Evolutionary conservation across 2,113 vertebrate species (phyloP).

Genomic region (Chlamydotis undulata): DNA sequence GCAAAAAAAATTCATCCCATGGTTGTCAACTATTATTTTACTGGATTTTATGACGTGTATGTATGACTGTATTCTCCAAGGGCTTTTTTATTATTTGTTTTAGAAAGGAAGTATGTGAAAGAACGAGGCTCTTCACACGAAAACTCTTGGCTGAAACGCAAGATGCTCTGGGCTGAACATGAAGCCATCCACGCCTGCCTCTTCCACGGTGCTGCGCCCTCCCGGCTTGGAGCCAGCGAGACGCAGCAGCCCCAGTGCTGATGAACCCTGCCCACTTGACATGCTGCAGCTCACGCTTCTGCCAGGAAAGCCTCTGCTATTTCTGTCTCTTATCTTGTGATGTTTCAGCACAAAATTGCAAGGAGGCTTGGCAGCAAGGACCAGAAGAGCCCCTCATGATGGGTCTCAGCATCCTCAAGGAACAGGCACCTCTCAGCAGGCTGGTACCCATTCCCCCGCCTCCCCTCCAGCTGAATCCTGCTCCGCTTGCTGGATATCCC

Average conservation of each 20-base stretch:
- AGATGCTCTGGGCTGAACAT: not conserved
- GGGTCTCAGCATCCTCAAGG: not conserved
- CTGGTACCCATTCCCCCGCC: not conserved
- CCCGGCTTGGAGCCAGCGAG: fast-evolving
- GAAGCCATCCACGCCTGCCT: not conserved
- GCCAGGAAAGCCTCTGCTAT: constrained; percentile 6
- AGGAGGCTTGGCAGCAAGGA: not conserved
- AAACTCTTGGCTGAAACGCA: not conserved
- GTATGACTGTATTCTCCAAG: not conserved
- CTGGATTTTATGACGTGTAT: not conserved
- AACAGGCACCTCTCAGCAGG: fast-evolving
- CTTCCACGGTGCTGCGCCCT: fast-evolving
- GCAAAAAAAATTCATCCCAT: not conserved
- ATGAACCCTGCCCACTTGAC: not conserved
- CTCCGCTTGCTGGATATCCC: not conserved
- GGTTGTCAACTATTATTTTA: constrained; percentile 28
- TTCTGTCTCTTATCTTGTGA: not conserved
- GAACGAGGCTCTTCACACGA: not conserved
- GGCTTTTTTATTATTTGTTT: not conserved
- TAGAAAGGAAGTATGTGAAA: not conserved
- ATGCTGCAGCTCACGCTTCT: not conserved
- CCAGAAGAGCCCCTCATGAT: fast-evolving
- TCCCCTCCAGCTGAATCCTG: not conserved
- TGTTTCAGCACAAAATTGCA: not conserved
- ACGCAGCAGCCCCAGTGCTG: not conserved